Evolutionary conservation across 2,888 invertebrate species (phyloP).

Genomic region (Hybos culiciformis): DNA sequence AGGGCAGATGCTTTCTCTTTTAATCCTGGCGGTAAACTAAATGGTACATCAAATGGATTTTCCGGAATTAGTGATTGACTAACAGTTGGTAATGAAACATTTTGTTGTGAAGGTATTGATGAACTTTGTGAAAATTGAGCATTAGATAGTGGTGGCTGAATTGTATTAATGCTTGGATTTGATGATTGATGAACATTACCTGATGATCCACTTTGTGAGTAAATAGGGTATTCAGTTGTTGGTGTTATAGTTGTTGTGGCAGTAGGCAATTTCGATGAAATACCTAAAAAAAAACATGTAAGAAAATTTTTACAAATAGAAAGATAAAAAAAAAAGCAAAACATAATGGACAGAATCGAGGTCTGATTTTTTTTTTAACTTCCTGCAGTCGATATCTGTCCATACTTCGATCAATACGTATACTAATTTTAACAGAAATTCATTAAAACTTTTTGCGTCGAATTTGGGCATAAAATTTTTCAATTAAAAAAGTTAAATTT

Average conservation of each 20-base stretch:
- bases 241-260: slow-evolving; percentile 33
- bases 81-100: background rate
- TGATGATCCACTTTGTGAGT: slow-evolving; percentile 10
- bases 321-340: background rate
- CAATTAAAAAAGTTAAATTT: background rate
- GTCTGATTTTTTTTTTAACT: no score
- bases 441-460: no score
- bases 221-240: slow-evolving; percentile 25
- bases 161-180: background rate
- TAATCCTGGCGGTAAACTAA: slow-evolving; percentile 48
- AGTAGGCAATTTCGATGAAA: slow-evolving; percentile 32
- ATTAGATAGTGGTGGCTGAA: slow-evolving; percentile 3
- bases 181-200: no score
- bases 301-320: background rate
- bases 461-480: background rate
- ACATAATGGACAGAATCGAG: no score
- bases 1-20: slow-evolving; percentile 35
- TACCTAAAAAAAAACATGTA: slow-evolving; percentile 20
- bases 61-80: slow-evolving; percentile 38
- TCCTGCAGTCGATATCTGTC: no score
- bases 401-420: no score
- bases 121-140: slow-evolving; percentile 1
- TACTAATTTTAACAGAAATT: no score
- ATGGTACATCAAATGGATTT: slow-evolving; percentile 74
- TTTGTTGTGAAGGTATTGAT: background rate